Evolutionary conservation across 2,797 vertebrate species (phyloP).

Genomic region (Urophycis tenuis): DNA sequence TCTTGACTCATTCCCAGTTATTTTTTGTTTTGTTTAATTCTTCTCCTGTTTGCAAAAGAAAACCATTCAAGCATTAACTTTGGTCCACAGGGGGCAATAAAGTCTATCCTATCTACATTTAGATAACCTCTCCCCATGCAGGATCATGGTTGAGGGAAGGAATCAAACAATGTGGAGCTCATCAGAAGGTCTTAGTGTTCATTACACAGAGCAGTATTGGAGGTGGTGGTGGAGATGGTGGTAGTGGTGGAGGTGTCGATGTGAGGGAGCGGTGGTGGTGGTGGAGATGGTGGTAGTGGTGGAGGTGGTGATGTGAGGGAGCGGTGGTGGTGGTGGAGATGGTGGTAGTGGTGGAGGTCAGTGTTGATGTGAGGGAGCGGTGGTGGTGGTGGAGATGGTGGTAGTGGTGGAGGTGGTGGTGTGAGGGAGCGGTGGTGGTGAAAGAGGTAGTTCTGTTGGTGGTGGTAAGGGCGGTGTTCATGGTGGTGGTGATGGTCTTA

Average conservation of each 20-base stretch:
- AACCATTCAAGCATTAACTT: not conserved
- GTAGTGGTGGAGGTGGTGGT: not conserved
- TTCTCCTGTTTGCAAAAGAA: not conserved
- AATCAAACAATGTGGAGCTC: not conserved
- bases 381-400: not conserved
- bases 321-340: not conserved
- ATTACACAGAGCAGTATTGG: not conserved
- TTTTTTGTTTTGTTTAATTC: not conserved
- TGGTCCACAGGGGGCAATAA: not conserved
- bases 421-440: no score
- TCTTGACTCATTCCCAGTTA: not conserved
- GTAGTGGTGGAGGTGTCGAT: conserved; percentile 4
- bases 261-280: conserved; percentile 45
- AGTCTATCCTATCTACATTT: conserved; percentile 1
- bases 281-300: conserved; percentile 28
- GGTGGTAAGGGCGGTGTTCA: no score
- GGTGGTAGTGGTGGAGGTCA: not conserved
- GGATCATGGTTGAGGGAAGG: conserved; percentile 12
- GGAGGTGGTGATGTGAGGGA: conserved; percentile 28
- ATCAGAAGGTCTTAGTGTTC: not conserved
- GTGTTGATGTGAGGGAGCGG: not conserved
- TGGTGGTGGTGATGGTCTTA: not conserved
- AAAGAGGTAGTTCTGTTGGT: no score
- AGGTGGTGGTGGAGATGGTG: no score
- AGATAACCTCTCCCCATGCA: not conserved